Evolutionary conservation across 2,113 vertebrate genomes (phyloP), one percentile per base, ranked within the genome.

Genomic region (Leucopsar rothschildi): DNA sequence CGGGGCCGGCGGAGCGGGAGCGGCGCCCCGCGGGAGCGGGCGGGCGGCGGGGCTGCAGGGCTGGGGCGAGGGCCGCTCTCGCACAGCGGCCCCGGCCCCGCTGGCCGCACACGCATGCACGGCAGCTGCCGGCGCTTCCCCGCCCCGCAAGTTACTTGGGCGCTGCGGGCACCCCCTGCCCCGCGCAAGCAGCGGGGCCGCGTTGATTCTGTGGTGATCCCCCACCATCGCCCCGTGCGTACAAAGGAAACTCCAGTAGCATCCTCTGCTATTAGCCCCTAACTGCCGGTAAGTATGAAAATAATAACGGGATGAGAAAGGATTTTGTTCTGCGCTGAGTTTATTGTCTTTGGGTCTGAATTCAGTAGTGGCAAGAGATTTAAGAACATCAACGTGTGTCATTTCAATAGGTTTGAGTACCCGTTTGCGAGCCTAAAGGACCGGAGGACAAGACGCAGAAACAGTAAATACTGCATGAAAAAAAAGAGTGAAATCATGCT

Each of bases 91-190:
- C 71, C 45, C 76, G 78, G 82, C 57, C 55, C 75, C 72, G 85
- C 92, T 42, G 92, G 42, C 87, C 60, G 64, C 80, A 18, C 49
- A 35, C 55, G 84, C 72, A 31, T 20, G 82, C 86, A 95, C 90
- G 5, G 91, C 71, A 2, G 5, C 70, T 0, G 5, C 40, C 71
- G 35, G 35, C 56, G 49, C 64, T 16, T 37, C 71, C 71, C 64
- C 64, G 77, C 86, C 86, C 86, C 76, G 86, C 35, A 3, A 56
- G 49, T 17, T 3, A 3, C 64, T 24, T 2, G 76, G 45, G 56
- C n/a, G n/a, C 61, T 42, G 88, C 53, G 37, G 77, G 39, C 39
- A 15, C 33, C 49, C 35, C 63, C 29, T 61, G 89, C 63, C 69
- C 78, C 59, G 47, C 29, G n/a, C 11, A 1, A 8, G 68, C 55